A percentile compares a stretch with the other conserved stretches of the same genome.
These are phyloP conservation scores for Sphyrna mokarran DNA, from an alignment of 2,113 vertebrate species.

Conservation along the genomic window DNA sequence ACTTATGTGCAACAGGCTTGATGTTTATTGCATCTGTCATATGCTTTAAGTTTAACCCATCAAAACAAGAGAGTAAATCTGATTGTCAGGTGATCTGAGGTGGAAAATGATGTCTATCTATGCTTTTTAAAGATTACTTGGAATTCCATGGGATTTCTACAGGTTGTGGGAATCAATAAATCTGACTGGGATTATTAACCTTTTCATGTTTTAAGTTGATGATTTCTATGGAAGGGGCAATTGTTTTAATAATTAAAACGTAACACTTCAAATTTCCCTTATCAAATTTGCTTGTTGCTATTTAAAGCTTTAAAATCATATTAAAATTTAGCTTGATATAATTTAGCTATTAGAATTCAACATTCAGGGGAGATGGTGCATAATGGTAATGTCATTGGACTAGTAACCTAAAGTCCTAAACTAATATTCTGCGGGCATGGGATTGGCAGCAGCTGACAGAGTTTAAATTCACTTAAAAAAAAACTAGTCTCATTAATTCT, in stretches of 20 bases:
- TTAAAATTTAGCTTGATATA: neutral
- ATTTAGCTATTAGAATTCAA: neutral
- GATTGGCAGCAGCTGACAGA: too few species aligned
- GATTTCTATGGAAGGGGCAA: neutral
- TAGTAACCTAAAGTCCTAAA: too few species aligned
- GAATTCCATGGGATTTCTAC: slow-evolving; percentile 43
- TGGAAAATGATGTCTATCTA: slow-evolving; percentile 45
- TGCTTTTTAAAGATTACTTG: slow-evolving; percentile 40
- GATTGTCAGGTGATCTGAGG: slow-evolving; percentile 50
- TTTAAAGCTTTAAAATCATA: neutral
- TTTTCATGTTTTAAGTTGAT: neutral
- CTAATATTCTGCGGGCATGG: too few species aligned
- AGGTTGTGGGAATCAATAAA: slow-evolving; percentile 4
- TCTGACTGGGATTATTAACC: neutral
- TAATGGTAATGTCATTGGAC: too few species aligned
- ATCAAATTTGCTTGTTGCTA: neutral
- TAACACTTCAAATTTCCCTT: neutral
- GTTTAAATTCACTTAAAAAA: too few species aligned
- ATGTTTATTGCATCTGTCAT: slow-evolving; percentile 49
- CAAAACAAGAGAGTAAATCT: slow-evolving; percentile 38
- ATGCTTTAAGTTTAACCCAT: slow-evolving; percentile 48
- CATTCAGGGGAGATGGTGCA: neutral
- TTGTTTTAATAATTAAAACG: neutral
- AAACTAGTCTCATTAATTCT: too few species aligned
- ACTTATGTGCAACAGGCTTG: slow-evolving; percentile 31